phyloP scores from a whole-genome alignment of 2,113 vertebrate species.

The Xenopus borealis region DNA sequence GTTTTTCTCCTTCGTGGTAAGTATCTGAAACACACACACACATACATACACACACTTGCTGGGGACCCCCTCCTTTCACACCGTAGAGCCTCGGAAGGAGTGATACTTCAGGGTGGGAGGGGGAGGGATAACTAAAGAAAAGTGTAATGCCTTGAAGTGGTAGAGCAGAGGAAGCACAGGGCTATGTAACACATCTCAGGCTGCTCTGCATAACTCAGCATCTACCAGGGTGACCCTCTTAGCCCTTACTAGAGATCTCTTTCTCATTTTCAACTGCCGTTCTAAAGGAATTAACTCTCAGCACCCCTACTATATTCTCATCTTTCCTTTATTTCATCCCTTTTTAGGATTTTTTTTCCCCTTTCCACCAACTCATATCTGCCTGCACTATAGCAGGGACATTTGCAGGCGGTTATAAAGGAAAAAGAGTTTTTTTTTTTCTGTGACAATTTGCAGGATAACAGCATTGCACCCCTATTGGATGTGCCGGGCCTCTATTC shows the following conservation, averaged over 20 bases:
- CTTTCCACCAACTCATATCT: neutral
- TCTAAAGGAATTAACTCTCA: conserved; percentile 16
- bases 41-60: conserved; percentile 26
- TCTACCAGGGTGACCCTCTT: conserved; percentile 6
- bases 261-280: neutral
- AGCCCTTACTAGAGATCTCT: neutral
- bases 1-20: conserved; percentile 1
- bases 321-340: neutral
- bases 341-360: neutral
- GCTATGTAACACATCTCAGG: conserved; percentile 38
- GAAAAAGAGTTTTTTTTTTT: neutral
- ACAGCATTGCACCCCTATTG: neutral
- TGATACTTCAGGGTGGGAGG: conserved; percentile 43
- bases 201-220: conserved; percentile 29
- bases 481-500: neutral
- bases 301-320: neutral
- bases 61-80: conserved; percentile 42
- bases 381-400: no score
- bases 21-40: conserved; percentile 24
- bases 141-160: conserved; percentile 44
- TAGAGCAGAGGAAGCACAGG: conserved; percentile 32
- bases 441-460: no score
- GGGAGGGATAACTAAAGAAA: conserved; percentile 29
- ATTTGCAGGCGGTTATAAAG: neutral
- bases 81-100: conserved; percentile 40